Evolutionary conservation across 2,888 invertebrate species (phyloP).

Genomic region (Thelaira solivaga): DNA sequence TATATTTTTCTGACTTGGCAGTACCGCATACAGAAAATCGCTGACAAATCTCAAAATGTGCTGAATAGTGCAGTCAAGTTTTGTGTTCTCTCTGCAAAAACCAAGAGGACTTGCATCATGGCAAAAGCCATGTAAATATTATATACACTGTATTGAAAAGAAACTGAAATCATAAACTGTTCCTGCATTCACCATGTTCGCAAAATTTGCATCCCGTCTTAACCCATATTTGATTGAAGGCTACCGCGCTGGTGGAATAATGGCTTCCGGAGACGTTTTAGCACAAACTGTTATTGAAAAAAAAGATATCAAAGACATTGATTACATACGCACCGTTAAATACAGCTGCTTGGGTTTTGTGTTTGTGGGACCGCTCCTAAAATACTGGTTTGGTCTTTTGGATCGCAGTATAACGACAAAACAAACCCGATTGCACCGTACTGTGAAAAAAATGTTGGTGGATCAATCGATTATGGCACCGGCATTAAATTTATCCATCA

Average conservation of each 20-base stretch:
- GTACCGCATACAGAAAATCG: too few relatives aligned
- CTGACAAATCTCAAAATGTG: too few relatives aligned
- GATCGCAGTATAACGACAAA: constrained; percentile 66
- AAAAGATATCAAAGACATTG: constrained; percentile 63
- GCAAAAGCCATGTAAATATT: too few relatives aligned
- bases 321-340: constrained; percentile 67
- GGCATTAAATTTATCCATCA: constrained; percentile 66
- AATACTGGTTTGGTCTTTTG: constrained; percentile 69
- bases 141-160: background rate
- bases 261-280: constrained; percentile 71
- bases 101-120: too few relatives aligned
- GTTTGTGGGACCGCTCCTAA: constrained; percentile 69
- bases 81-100: too few relatives aligned
- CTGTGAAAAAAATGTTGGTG: constrained; percentile 69
- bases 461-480: constrained; percentile 72
- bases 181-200: background rate
- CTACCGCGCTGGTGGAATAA: constrained; percentile 68
- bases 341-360: constrained; percentile 69
- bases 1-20: too few relatives aligned
- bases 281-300: constrained; percentile 69
- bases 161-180: too few relatives aligned
- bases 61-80: too few relatives aligned
- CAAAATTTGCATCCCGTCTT: background rate
- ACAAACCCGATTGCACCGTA: constrained; percentile 64
- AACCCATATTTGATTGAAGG: constrained; percentile 51